phyloP scores from a whole-genome alignment of 1,140 invertebrate genomes.

The Bombus ignitus region DNA sequence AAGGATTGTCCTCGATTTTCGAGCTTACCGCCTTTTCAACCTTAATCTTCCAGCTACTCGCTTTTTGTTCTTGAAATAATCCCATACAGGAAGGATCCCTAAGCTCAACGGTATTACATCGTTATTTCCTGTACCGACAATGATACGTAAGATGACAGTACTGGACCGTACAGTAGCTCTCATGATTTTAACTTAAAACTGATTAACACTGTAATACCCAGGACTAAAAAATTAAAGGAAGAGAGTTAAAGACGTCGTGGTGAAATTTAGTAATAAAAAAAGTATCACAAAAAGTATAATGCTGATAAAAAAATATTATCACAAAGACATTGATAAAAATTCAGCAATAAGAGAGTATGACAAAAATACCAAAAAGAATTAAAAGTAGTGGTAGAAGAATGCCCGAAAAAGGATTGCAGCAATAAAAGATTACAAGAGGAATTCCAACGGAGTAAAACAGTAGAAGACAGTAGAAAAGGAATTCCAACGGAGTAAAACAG shows the following conservation, averaged over 20 bases:
- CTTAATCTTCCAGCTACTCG: neutral
- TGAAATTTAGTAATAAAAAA: too few species aligned
- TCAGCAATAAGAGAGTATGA: neutral
- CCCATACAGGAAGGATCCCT: neutral
- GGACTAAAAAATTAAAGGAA: too few species aligned
- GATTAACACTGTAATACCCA: too few species aligned
- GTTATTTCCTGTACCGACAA: neutral
- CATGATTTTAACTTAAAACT: neutral
- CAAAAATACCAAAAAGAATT: neutral
- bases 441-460: neutral
- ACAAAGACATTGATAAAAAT: neutral
- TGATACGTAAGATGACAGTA: neutral
- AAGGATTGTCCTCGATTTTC: slow-evolving; percentile 41
- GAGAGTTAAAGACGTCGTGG: neutral
- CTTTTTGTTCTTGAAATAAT: slow-evolving; percentile 21
- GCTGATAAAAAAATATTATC: too few species aligned
- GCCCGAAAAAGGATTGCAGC: too few species aligned
- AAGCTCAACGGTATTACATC: neutral
- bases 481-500: neutral
- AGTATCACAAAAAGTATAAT: neutral
- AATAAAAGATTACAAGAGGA: neutral
- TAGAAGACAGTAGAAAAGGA: neutral
- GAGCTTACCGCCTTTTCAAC: slow-evolving; percentile 21
- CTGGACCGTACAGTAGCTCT: neutral
- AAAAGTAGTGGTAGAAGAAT: too few species aligned